phyloP scores from a whole-genome alignment of 2,888 invertebrate species.

The Dryomyza anilis region DNA sequence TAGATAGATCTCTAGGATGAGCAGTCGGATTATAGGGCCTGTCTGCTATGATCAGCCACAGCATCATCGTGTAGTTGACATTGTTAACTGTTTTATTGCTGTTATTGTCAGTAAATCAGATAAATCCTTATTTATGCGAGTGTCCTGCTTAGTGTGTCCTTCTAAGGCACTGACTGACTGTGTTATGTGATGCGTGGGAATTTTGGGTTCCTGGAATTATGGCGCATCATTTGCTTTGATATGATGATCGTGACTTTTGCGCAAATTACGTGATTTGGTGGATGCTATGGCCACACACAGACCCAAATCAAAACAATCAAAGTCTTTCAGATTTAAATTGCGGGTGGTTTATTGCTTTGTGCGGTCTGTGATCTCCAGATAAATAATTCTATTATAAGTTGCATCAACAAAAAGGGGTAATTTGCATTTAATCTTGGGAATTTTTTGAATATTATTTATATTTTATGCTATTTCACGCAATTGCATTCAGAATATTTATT shows the following conservation, averaged over 20 bases:
- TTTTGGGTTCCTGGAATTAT: constrained; percentile 10
- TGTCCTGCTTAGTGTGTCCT: not conserved
- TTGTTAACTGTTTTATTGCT: not conserved
- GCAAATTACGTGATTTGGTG: constrained; percentile 13
- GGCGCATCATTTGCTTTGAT: not conserved
- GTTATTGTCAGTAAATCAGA: not conserved
- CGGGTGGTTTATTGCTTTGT: constrained; percentile 8
- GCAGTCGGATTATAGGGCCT: not conserved
- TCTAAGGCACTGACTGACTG: not conserved
- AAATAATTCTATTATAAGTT: no score
- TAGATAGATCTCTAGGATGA: not conserved
- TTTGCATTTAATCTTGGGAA: no score
- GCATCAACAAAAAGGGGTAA: no score
- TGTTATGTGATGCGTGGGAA: constrained; percentile 14
- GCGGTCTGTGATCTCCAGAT: no score
- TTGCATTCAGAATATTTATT: no score
- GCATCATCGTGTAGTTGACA: not conserved
- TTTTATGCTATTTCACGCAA: no score
- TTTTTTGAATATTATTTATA: no score
- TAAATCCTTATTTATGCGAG: constrained; percentile 13
- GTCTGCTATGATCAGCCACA: not conserved
- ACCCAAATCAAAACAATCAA: no score
- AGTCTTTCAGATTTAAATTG: not conserved
- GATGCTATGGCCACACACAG: constrained; percentile 11
- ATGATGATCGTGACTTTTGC: constrained; percentile 13